phyloP scores from a whole-genome alignment of 2,113 vertebrate species.

The Ciconia boyciana region DNA sequence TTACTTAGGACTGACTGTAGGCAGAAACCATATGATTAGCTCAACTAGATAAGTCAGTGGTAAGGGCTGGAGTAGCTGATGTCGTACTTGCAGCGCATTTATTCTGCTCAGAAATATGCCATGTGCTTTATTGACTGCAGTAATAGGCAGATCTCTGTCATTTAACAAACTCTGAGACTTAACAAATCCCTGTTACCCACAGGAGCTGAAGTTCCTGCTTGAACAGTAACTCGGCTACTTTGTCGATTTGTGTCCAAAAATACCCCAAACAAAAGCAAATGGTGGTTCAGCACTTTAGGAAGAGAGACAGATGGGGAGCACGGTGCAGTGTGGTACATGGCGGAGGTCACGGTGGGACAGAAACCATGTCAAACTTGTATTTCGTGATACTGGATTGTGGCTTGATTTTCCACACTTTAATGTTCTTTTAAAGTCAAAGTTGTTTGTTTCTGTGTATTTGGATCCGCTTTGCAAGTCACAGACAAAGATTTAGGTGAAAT shows the following conservation, averaged over 20 bases:
- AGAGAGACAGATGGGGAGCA: neutral
- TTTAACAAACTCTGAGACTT: neutral
- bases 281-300: neutral
- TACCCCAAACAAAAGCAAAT: neutral
- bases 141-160: neutral
- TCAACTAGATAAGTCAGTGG: neutral
- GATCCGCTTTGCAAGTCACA: neutral
- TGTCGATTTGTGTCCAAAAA: neutral
- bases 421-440: neutral
- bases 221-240: neutral
- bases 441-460: neutral
- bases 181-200: neutral
- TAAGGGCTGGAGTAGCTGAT: neutral
- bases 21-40: neutral
- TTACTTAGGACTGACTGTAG: neutral
- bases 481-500: neutral
- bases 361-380: neutral
- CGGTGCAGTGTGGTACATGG: neutral
- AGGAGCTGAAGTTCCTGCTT: neutral
- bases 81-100: accelerated
- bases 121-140: neutral
- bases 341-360: neutral
- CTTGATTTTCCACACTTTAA: neutral
- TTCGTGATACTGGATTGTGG: accelerated
- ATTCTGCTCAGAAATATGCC: neutral